Evolutionary conservation across 2,113 vertebrate species (phyloP).

Genomic region (Chascanopsetta lugubris): DNA sequence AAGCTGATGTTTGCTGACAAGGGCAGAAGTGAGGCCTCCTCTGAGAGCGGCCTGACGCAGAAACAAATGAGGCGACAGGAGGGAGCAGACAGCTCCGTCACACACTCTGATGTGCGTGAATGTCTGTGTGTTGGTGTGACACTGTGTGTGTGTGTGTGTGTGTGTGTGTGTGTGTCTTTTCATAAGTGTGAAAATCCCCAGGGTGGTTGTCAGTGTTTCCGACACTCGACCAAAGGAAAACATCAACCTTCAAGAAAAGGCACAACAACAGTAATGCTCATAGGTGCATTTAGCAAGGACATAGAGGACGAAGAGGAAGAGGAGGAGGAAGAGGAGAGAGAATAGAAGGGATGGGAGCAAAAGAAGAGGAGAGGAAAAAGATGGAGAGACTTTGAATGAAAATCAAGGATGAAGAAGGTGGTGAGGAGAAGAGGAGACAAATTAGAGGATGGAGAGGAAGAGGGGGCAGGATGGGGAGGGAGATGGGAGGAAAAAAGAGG

Average conservation of each 20-base stretch:
- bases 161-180: slow-evolving; percentile 41
- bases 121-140: slow-evolving; percentile 2
- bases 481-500: too few species aligned
- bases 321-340: background rate
- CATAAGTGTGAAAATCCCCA: slow-evolving; percentile 53
- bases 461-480: too few species aligned
- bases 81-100: slow-evolving; percentile 70
- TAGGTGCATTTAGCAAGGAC: slow-evolving; percentile 60
- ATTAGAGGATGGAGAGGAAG: too few species aligned
- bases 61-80: slow-evolving; percentile 76
- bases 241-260: slow-evolving; percentile 50
- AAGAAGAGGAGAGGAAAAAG: too few species aligned
- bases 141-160: slow-evolving; percentile 35
- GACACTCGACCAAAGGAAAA: slow-evolving; percentile 59
- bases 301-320: slow-evolving; percentile 13
- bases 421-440: too few species aligned
- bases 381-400: too few species aligned
- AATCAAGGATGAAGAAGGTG: too few species aligned
- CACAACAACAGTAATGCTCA: slow-evolving; percentile 43
- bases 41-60: slow-evolving; percentile 67
- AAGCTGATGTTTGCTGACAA: slow-evolving; percentile 73
- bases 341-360: background rate
- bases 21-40: slow-evolving; percentile 65
- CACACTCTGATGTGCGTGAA: slow-evolving; percentile 38
- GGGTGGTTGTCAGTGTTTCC: slow-evolving; percentile 60